Conservation (phyloP, 2,888 invertebrate genomes). For the Cephus sareptanus region DNA sequence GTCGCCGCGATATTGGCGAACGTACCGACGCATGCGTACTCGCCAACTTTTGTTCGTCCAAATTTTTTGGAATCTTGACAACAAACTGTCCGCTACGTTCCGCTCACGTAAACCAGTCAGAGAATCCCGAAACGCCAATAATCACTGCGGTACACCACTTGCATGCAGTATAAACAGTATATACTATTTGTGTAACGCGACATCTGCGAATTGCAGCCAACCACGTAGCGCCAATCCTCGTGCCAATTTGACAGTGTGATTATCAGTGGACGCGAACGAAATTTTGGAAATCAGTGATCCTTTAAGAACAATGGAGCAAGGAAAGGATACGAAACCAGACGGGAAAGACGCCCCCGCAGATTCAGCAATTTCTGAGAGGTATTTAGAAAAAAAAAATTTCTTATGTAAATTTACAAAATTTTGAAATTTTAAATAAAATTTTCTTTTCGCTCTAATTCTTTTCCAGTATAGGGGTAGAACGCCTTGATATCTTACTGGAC, state of each 20-base stretch:
- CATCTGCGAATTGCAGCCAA: neutral
- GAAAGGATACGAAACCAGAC: neutral
- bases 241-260: neutral
- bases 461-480: slow-evolving; percentile 42
- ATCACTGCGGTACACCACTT: neutral
- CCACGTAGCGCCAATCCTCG: neutral
- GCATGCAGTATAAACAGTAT: neutral
- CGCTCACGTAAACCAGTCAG: neutral
- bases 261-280: neutral
- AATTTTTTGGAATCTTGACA: slow-evolving; percentile 54
- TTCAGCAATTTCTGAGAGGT: neutral
- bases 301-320: neutral
- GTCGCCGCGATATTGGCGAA: slow-evolving; percentile 55
- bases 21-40: slow-evolving; percentile 38
- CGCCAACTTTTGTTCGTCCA: slow-evolving; percentile 23
- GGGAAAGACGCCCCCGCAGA: neutral
- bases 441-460: neutral
- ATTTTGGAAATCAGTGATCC: neutral
- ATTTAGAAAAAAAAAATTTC: neutral
- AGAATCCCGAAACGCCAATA: neutral
- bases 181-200: neutral
- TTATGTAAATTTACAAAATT: neutral
- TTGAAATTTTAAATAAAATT: neutral
- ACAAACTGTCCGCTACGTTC: slow-evolving; percentile 40
- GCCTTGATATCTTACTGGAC: slow-evolving; percentile 45